Evolutionary conservation across 2,888 invertebrate species (phyloP).

Genomic region (Tolmerus cingulatus): DNA sequence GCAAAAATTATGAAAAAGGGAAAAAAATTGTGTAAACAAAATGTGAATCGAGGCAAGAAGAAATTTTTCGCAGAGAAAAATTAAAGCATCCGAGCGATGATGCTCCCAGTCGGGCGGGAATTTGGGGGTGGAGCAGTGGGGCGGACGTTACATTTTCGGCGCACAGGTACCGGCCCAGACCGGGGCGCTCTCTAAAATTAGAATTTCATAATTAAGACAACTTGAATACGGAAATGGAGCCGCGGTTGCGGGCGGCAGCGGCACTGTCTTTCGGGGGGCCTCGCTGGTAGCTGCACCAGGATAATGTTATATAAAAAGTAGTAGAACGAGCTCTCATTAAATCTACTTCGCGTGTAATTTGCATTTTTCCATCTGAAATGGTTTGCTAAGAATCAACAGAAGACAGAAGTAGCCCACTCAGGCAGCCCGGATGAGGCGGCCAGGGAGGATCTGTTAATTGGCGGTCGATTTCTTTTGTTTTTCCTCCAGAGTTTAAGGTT

Average conservation of each 20-base stretch:
- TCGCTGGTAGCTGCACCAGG: background rate
- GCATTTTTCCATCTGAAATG: conserved; percentile 41
- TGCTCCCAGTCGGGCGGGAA: background rate
- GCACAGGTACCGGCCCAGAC: conserved; percentile 11
- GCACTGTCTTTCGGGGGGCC: background rate
- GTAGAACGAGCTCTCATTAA: conserved; percentile 41
- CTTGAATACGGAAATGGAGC: conserved; percentile 35
- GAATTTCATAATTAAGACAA: conserved; percentile 42
- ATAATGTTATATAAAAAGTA: conserved; percentile 39
- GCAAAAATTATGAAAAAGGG: conserved; percentile 1
- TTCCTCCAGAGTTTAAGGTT: conserved; percentile 10
- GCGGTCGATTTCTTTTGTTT: conserved; percentile 42
- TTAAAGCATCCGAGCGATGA: background rate
- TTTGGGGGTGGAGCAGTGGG: background rate
- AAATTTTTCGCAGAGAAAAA: conserved; percentile 28
- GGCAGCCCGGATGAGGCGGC: conserved; percentile 28
- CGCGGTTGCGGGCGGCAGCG: background rate
- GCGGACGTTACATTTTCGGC: conserved; percentile 24
- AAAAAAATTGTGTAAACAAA: conserved; percentile 28
- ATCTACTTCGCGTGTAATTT: conserved; percentile 42
- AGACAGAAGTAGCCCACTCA: background rate
- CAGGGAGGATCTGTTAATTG: conserved; percentile 40
- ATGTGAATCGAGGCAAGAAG: conserved; percentile 24
- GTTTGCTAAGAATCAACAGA: conserved; percentile 41
- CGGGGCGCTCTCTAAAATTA: conserved; percentile 32